Percentiles rank a stretch among this genome's conserved stretches.
Conservation (phyloP, 2,113 vertebrate genomes). For the Nerophis ophidion region DNA sequence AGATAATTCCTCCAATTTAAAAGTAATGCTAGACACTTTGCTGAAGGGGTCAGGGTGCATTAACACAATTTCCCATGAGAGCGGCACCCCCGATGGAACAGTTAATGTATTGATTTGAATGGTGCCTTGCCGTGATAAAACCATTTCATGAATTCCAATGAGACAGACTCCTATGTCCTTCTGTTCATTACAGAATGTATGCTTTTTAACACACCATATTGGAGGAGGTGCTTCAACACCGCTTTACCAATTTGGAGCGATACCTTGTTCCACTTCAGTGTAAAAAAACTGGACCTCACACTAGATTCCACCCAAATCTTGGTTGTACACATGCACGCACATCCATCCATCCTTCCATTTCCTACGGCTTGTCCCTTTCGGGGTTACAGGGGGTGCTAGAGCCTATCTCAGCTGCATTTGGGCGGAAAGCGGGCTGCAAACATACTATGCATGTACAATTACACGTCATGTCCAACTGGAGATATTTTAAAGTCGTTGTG, state of each 20-base stretch:
- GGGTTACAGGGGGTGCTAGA: no score
- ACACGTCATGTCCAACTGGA: no score
- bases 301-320: constrained; percentile 16
- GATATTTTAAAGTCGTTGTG: no score
- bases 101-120: constrained; percentile 65
- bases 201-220: constrained; percentile 35
- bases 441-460: no score
- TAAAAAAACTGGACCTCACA: constrained; percentile 20
- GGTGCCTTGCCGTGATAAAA: constrained; percentile 45
- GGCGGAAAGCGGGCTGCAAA: no score
- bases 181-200: constrained; percentile 37
- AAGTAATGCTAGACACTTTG: constrained; percentile 52
- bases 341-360: no score
- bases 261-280: constrained; percentile 22
- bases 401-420: no score
- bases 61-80: constrained; percentile 60
- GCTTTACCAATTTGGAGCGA: constrained; percentile 35
- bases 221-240: constrained; percentile 7
- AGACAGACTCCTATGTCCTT: constrained; percentile 50
- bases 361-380: no score
- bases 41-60: constrained; percentile 55
- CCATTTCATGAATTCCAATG: constrained; percentile 71
- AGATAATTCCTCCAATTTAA: constrained; percentile 58
- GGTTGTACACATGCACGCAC: constrained; percentile 14
- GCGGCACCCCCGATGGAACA: constrained; percentile 28